Conservation (phyloP, 35 echinoderm and acorn worm genomes). For the Apostichopus californicus region DNA sequence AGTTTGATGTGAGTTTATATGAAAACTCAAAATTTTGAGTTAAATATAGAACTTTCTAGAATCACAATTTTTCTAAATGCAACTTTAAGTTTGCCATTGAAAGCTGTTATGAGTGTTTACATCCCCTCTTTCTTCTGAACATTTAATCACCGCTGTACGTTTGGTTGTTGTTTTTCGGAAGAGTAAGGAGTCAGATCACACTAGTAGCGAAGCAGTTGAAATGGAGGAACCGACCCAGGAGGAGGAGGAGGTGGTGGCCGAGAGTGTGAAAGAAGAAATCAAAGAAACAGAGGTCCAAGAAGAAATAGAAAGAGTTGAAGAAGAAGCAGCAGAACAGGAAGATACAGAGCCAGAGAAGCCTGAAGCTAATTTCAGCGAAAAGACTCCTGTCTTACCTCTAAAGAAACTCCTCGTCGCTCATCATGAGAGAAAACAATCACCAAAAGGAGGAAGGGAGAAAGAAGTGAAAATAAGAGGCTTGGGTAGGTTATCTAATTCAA, state of each 20-base stretch:
- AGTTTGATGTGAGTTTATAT: too few relatives aligned
- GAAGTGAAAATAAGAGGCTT: conserved; percentile 40
- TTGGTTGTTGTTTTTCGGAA: background rate
- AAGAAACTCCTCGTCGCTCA: conserved; percentile 52
- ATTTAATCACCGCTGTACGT: too few relatives aligned
- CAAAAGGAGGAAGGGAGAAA: conserved; percentile 26
- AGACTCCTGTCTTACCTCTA: conserved; percentile 2
- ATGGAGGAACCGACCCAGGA: conserved; percentile 49
- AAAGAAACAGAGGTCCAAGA: conserved; percentile 16
- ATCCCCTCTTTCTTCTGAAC: background rate
- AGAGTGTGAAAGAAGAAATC: conserved; percentile 47
- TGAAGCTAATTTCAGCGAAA: background rate
- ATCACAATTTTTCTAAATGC: too few relatives aligned
- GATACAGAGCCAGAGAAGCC: conserved; percentile 14
- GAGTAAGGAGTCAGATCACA: conserved; percentile 22
- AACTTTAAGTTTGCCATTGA: too few relatives aligned
- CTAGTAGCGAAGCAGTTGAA: conserved; percentile 32
- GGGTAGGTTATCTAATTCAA: background rate
- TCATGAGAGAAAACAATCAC: conserved; percentile 46
- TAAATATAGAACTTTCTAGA: too few relatives aligned
- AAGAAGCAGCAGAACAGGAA: conserved; percentile 41
- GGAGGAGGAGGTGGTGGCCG: conserved; percentile 46
- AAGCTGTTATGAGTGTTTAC: background rate
- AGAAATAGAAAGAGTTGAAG: background rate
- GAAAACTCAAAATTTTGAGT: too few relatives aligned